These are phyloP conservation scores for Cyprinella venusta DNA, from an alignment of 2,797 vertebrate genomes.

Conservation along the genomic window DNA sequence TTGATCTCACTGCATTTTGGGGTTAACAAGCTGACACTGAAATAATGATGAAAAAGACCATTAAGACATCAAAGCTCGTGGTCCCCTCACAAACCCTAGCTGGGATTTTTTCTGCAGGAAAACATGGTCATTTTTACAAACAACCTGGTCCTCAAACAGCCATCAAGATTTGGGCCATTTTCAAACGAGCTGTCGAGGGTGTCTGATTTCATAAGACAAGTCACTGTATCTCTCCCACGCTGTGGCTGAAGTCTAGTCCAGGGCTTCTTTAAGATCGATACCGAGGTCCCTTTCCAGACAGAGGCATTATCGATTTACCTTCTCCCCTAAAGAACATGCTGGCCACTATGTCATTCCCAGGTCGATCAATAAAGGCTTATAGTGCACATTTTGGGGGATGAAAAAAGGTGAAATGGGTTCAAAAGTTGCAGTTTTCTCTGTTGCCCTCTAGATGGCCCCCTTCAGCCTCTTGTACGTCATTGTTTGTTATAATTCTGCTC, in stretches of 20 bases:
- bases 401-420: conserved; percentile 60
- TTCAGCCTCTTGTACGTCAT: conserved; percentile 60
- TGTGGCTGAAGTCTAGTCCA: conserved; percentile 66
- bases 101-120: conserved; percentile 60
- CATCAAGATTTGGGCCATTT: conserved; percentile 64
- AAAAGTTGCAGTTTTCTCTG: conserved; percentile 39
- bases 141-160: conserved; percentile 65
- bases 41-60: conserved; percentile 76
- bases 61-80: conserved; percentile 70
- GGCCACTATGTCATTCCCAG: conserved; percentile 74
- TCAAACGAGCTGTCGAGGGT: conserved; percentile 69
- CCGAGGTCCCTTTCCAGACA: conserved; percentile 81
- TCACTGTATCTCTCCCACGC: conserved; percentile 59
- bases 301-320: conserved; percentile 79
- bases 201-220: conserved; percentile 69
- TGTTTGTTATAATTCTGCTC: not conserved
- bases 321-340: conserved; percentile 74
- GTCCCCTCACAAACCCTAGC: conserved; percentile 61
- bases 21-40: conserved; percentile 83
- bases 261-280: conserved; percentile 78
- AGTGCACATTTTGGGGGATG: conserved; percentile 73
- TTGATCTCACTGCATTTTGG: conserved; percentile 75
- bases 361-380: conserved; percentile 74
- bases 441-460: conserved; percentile 73
- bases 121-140: conserved; percentile 71